Conservation (phyloP, 1,140 invertebrate genomes). For the Colletes gigas region DNA sequence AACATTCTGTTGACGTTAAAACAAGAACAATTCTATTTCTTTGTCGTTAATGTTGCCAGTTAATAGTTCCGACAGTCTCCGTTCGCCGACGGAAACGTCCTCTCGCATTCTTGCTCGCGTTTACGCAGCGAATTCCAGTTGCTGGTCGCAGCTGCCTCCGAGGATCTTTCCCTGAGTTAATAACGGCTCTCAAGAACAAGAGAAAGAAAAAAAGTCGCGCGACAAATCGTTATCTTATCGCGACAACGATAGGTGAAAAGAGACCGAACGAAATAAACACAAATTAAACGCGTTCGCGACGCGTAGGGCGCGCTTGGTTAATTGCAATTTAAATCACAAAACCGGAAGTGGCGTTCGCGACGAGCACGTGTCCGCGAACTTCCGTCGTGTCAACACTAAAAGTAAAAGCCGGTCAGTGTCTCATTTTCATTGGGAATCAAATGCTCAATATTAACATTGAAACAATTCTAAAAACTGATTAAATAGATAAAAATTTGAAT, state of each 20-base stretch:
- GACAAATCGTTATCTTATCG: slow-evolving; percentile 40
- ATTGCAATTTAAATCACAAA: slow-evolving; percentile 26
- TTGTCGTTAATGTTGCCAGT: too few species aligned
- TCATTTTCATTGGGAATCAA: neutral
- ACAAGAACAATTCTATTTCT: too few species aligned
- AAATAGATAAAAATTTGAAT: too few species aligned
- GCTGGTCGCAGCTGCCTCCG: slow-evolving; percentile 2
- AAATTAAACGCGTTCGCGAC: neutral
- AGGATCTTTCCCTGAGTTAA: slow-evolving; percentile 18
- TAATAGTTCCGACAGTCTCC: neutral
- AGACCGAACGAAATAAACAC: slow-evolving; percentile 1
- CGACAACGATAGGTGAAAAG: slow-evolving; percentile 3
- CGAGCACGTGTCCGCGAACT: slow-evolving; percentile 3
- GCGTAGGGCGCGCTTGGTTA: neutral
- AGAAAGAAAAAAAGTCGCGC: neutral
- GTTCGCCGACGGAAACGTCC: neutral
- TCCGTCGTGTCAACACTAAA: slow-evolving; percentile 11
- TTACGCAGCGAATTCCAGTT: slow-evolving; percentile 7
- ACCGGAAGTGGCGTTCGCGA: slow-evolving; percentile 18
- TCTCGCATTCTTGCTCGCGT: neutral
- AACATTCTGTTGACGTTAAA: too few species aligned
- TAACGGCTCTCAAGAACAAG: neutral
- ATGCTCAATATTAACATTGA: too few species aligned
- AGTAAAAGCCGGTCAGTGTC: neutral
- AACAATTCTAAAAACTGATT: too few species aligned